Evolutionary conservation across 2,888 invertebrate species (phyloP).

Genomic region (Tholera decimalis): DNA sequence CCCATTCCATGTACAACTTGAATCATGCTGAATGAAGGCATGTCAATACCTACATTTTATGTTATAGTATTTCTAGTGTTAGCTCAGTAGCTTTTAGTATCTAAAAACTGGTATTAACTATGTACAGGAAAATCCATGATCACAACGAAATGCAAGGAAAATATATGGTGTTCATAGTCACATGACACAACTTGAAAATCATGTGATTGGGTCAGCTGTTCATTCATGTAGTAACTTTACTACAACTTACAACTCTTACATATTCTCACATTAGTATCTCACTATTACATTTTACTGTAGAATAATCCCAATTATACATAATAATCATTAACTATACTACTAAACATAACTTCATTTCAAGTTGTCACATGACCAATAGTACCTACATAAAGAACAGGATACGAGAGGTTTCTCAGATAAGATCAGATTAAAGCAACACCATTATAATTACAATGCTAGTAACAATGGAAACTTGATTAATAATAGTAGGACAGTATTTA

Average conservation of each 20-base stretch:
- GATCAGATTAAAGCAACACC: slow-evolving; percentile 25
- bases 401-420: slow-evolving; percentile 11
- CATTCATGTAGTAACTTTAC: slow-evolving; percentile 36
- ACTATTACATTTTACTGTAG: background rate
- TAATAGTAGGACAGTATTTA: slow-evolving; percentile 11
- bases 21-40: too few relatives aligned
- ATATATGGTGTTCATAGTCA: slow-evolving; percentile 67
- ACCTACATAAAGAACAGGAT: background rate
- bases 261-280: background rate
- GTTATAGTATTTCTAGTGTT: background rate
- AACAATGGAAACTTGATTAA: slow-evolving; percentile 34
- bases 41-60: background rate
- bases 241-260: background rate
- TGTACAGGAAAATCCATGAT: slow-evolving; percentile 21
- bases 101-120: background rate
- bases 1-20: slow-evolving; percentile 10
- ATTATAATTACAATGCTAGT: slow-evolving; percentile 27
- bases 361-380: slow-evolving; percentile 43
- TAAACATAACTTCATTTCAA: slow-evolving; percentile 14
- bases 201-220: slow-evolving; percentile 81
- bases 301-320: background rate
- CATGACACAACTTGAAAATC: slow-evolving; percentile 79
- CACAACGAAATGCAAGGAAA: slow-evolving; percentile 21
- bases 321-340: slow-evolving; percentile 33
- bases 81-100: background rate